Evolutionary conservation across 2,797 vertebrate species (phyloP).

Genomic region (Cossypha polioptera): DNA sequence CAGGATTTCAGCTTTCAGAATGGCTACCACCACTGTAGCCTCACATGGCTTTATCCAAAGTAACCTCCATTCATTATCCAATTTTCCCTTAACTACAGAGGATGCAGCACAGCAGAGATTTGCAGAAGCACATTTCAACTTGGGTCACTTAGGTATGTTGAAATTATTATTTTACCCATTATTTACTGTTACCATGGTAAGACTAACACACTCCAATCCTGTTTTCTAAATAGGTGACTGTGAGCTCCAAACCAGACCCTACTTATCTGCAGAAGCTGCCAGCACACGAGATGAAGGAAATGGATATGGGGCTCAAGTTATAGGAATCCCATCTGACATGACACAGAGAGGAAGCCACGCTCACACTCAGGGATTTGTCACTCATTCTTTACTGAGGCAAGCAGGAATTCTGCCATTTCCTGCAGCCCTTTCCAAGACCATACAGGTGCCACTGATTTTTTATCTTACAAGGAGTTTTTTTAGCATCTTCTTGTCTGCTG

Average conservation of each 20-base stretch:
- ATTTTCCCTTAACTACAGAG: neutral
- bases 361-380: neutral
- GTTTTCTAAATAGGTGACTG: neutral
- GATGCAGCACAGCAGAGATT: neutral
- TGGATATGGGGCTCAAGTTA: neutral
- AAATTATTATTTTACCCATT: neutral
- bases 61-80: neutral
- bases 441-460: neutral
- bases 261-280: neutral
- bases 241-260: neutral
- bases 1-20: neutral
- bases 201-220: neutral
- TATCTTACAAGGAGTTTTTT: neutral
- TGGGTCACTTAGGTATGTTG: accelerated
- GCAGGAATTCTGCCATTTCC: slow-evolving; percentile 6
- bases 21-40: neutral
- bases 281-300: neutral
- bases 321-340: neutral
- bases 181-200: neutral
- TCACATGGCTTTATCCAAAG: neutral
- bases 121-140: neutral
- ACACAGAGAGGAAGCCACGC: neutral
- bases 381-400: neutral
- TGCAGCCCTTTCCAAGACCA: neutral
- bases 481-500: neutral